Percentiles rank a stretch among this genome's conserved stretches.
These are phyloP conservation scores for human DNA, from an alignment of 2,113 vertebrate genomes.

Conservation along the genomic window GRCh38 chr7:77256501-77257000, in stretches of 20 bases:
- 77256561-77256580: neutral
- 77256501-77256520: conserved; percentile 85
- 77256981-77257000: too few relatives aligned
- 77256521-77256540: neutral
- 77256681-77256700: neutral
- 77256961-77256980: too few relatives aligned
- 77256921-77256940: too few relatives aligned
- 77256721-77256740: neutral
- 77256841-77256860: too few relatives aligned
- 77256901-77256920: too few relatives aligned
- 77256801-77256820: neutral
- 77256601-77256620: neutral
- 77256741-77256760: neutral
- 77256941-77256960: too few relatives aligned
- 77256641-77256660: neutral
- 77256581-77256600: neutral
- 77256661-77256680: neutral
- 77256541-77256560: neutral
- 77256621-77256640: neutral
- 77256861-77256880: too few relatives aligned
- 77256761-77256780: neutral
- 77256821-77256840: too few relatives aligned
- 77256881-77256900: too few relatives aligned
- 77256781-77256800: neutral
- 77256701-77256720: neutral